These are phyloP conservation scores for Periparus ater DNA, from an alignment of 2,797 vertebrate genomes.

Conservation along the genomic window DNA sequence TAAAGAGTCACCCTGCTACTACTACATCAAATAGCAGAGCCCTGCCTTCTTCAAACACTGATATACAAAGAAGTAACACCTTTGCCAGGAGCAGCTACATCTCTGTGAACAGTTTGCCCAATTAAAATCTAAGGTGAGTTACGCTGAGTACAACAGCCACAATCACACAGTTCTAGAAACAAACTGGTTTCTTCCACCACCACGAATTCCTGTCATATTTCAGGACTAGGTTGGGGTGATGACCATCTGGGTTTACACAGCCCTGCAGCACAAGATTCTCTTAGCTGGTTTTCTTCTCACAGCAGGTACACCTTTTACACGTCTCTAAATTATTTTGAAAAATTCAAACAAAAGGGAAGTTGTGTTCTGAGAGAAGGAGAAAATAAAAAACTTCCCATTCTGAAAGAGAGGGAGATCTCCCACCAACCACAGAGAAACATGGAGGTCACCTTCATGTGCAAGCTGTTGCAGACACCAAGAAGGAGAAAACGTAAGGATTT, in stretches of 20 bases:
- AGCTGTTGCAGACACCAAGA: neutral
- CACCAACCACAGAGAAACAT: neutral
- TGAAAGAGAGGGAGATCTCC: neutral
- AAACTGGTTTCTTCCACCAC: neutral
- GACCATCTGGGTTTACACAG: neutral
- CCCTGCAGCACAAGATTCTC: neutral
- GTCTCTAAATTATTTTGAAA: neutral
- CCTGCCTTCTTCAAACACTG: neutral
- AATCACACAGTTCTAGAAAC: neutral
- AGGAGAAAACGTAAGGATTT: neutral
- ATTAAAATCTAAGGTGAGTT: neutral
- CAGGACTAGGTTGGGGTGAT: neutral
- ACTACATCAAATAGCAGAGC: neutral
- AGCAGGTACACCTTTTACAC: neutral
- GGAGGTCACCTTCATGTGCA: neutral
- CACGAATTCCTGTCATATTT: neutral
- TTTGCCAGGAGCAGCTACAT: neutral
- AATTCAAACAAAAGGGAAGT: neutral
- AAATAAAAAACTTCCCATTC: neutral
- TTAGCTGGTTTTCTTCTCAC: neutral
- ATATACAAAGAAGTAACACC: neutral
- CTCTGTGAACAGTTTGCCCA: neutral
- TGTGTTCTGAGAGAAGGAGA: neutral
- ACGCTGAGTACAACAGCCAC: neutral
- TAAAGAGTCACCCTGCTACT: neutral